phyloP scores from a whole-genome alignment of 2,888 invertebrate species.

The Caenorhabditis doughertyi region DNA sequence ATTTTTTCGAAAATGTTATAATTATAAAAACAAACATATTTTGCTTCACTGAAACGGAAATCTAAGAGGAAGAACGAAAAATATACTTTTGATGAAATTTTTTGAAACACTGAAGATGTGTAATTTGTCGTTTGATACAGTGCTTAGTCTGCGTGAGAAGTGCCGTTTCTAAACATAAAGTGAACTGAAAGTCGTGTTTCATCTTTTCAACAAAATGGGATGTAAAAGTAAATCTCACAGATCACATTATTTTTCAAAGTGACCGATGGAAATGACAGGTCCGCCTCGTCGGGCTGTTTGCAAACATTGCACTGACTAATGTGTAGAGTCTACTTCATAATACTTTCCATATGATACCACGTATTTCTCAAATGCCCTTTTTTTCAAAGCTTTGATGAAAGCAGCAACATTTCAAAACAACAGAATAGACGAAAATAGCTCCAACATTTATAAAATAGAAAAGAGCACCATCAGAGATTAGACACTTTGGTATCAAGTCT shows the following conservation, averaged over 20 bases:
- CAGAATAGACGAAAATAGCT: neutral
- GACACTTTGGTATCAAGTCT: neutral
- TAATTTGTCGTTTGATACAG: too few species aligned
- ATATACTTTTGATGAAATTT: too few species aligned
- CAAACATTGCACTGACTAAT: slow-evolving; percentile 25
- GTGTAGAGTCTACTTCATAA: slow-evolving; percentile 18
- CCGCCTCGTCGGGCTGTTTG: neutral
- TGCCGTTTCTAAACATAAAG: neutral
- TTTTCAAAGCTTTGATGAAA: neutral
- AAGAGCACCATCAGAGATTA: slow-evolving; percentile 26
- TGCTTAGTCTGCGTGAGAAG: too few species aligned
- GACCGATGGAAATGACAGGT: slow-evolving; percentile 45
- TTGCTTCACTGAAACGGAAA: too few species aligned
- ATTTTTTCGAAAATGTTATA: too few species aligned
- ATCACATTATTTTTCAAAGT: slow-evolving; percentile 34
- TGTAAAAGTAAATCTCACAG: neutral
- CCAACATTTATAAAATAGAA: slow-evolving; percentile 10
- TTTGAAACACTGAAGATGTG: too few species aligned
- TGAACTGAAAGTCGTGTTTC: too few species aligned
- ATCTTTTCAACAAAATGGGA: too few species aligned
- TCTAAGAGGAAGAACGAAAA: too few species aligned
- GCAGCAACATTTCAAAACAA: slow-evolving; percentile 10
- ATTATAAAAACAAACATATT: too few species aligned
- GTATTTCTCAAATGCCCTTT: slow-evolving; percentile 21
- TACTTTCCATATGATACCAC: slow-evolving; percentile 21